These are phyloP conservation scores for Danio kyathit DNA, from an alignment of 2,797 vertebrate species.

Conservation along the genomic window DNA sequence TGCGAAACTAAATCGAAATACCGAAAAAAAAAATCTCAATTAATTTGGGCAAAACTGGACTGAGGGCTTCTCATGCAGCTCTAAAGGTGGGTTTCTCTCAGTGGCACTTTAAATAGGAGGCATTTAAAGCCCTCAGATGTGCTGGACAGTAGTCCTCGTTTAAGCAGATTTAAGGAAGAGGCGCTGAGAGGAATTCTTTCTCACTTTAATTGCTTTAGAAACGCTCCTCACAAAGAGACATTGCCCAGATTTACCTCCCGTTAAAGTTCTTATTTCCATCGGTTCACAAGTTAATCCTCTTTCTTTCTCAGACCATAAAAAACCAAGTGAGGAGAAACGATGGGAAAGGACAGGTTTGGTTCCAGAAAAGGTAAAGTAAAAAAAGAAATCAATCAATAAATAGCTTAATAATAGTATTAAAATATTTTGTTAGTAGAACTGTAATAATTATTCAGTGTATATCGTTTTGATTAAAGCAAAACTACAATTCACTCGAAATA, in stretches of 20 bases:
- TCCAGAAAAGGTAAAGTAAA: not conserved
- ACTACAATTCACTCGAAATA: not conserved
- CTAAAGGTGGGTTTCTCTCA: slow-evolving; percentile 59
- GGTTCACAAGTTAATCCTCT: slow-evolving; percentile 96
- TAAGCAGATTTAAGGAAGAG: slow-evolving; percentile 91
- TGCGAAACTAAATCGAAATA: not conserved
- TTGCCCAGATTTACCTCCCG: slow-evolving; percentile 91
- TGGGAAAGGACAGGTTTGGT: slow-evolving; percentile 45
- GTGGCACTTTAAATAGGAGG: slow-evolving; percentile 72
- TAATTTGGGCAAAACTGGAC: slow-evolving; percentile 28
- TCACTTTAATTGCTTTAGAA: slow-evolving; percentile 97
- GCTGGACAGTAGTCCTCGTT: slow-evolving; percentile 89
- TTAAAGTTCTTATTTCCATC: slow-evolving; percentile 95
- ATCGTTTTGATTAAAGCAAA: not conserved
- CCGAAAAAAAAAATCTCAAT: not conserved
- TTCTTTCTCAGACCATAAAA: slow-evolving; percentile 82
- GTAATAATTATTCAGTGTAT: slow-evolving; percentile 1
- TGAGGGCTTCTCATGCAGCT: slow-evolving; percentile 47
- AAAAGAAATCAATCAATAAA: slow-evolving; percentile 1
- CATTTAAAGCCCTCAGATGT: slow-evolving; percentile 84
- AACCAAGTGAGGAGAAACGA: slow-evolving; percentile 67
- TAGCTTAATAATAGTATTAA: slow-evolving; percentile 47
- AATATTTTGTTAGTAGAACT: slow-evolving; percentile 9
- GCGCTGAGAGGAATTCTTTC: slow-evolving; percentile 92
- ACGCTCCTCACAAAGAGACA: slow-evolving; percentile 92